Percentiles rank a stretch among this genome's conserved stretches.
Evolutionary conservation across 2,797 vertebrate species (phyloP).

Genomic region (Merluccius polli): DNA sequence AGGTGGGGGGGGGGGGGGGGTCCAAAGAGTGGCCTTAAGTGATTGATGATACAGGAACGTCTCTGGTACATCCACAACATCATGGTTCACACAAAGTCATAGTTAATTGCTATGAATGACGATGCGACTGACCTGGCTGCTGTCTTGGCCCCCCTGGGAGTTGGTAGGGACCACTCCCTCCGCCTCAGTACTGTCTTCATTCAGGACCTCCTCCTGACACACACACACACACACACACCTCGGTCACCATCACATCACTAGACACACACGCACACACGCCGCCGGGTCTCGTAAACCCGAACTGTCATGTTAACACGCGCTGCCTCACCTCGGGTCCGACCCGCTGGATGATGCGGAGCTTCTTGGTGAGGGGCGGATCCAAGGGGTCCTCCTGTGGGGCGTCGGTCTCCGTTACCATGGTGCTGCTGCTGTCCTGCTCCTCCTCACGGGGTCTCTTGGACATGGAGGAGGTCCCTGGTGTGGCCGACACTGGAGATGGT

Average conservation of each 20-base stretch:
- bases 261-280: background rate
- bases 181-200: slow-evolving; percentile 85
- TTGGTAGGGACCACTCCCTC: slow-evolving; percentile 83
- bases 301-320: background rate
- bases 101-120: too few species aligned
- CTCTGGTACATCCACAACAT: too few species aligned
- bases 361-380: slow-evolving; percentile 87
- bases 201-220: slow-evolving; percentile 85
- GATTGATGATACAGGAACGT: too few species aligned
- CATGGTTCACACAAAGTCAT: too few species aligned
- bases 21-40: too few species aligned
- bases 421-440: slow-evolving; percentile 78
- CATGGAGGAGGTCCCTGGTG: slow-evolving; percentile 82
- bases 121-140: slow-evolving; percentile 78
- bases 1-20: too few species aligned
- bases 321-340: slow-evolving; percentile 85
- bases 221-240: background rate
- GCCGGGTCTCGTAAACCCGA: too few species aligned
- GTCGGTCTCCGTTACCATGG: slow-evolving; percentile 75
- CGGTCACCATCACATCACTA: background rate
- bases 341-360: slow-evolving; percentile 84
- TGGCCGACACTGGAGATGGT: slow-evolving; percentile 81
- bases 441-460: slow-evolving; percentile 93
- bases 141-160: slow-evolving; percentile 83
- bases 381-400: slow-evolving; percentile 80